Evolutionary conservation across 1,140 invertebrate species (phyloP).

Genomic region (Scaptomyza montana): DNA sequence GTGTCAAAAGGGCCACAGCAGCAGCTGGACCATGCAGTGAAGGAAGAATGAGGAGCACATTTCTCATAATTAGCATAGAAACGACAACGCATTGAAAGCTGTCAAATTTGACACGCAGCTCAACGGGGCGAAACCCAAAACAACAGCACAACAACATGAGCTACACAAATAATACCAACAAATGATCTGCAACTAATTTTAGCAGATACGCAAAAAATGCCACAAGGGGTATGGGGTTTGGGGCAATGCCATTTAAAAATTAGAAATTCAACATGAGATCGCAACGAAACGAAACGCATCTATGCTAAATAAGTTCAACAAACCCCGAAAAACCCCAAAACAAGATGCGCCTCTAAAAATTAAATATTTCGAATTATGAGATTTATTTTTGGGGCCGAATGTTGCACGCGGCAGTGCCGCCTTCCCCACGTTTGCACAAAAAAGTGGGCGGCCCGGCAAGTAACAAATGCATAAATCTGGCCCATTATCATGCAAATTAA

Average conservation of each 20-base stretch:
- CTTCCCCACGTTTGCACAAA: not conserved
- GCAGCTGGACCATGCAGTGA: slow-evolving; percentile 1
- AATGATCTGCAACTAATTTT: slow-evolving; percentile 71
- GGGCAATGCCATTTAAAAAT: slow-evolving; percentile 19
- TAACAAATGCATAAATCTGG: slow-evolving; percentile 56
- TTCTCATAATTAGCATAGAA: slow-evolving; percentile 77
- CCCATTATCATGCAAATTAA: slow-evolving; percentile 66
- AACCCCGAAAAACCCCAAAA: slow-evolving; percentile 51
- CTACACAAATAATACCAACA: slow-evolving; percentile 43
- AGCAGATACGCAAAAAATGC: slow-evolving; percentile 31
- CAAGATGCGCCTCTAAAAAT: slow-evolving; percentile 51
- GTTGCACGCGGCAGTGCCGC: slow-evolving; percentile 8
- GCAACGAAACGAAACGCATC: slow-evolving; percentile 15
- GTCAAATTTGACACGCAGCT: slow-evolving; percentile 67
- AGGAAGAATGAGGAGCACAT: slow-evolving; percentile 7
- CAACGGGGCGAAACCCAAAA: slow-evolving; percentile 34
- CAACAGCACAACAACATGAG: slow-evolving; percentile 14
- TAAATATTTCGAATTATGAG: slow-evolving; percentile 70
- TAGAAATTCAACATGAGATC: slow-evolving; percentile 36
- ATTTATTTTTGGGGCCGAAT: slow-evolving; percentile 61
- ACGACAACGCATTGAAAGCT: slow-evolving; percentile 65
- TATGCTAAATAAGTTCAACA: slow-evolving; percentile 71
- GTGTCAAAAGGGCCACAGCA: slow-evolving; percentile 38
- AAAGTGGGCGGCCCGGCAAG: slow-evolving; percentile 42
- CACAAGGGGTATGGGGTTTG: not conserved